Conservation (phyloP, 2,797 vertebrate species). For the Threskiornis aethiopicus region DNA sequence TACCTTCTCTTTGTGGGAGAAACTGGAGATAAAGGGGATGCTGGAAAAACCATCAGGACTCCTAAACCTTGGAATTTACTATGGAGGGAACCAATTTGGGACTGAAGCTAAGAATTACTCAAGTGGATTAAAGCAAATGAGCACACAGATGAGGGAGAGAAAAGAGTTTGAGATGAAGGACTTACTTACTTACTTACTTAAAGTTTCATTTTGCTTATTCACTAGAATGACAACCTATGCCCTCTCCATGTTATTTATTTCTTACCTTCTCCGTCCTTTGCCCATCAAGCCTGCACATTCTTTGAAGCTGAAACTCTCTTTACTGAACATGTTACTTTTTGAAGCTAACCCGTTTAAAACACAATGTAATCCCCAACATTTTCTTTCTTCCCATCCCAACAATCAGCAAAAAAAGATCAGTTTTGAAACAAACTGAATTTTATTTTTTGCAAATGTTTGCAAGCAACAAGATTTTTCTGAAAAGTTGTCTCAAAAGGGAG, state of each 20-base stretch:
- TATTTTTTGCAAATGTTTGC: slow-evolving; percentile 53
- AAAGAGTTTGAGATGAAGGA: background rate
- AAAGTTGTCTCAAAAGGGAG: slow-evolving; percentile 10
- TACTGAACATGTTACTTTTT: background rate
- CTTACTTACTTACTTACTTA: background rate
- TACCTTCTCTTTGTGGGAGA: background rate
- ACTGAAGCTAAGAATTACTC: background rate
- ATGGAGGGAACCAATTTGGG: background rate
- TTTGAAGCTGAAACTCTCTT: background rate
- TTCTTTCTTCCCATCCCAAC: background rate
- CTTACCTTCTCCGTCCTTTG: background rate
- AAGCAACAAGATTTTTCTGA: slow-evolving; percentile 15
- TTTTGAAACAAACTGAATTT: slow-evolving; percentile 25
- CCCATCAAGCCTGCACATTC: rapidly evolving
- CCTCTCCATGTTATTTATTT: background rate
- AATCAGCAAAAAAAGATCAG: background rate
- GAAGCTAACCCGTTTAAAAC: background rate
- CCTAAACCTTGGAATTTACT: too few relatives aligned
- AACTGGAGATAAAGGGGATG: background rate
- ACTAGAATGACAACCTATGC: rapidly evolving
- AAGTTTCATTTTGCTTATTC: background rate
- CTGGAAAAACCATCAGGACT: background rate
- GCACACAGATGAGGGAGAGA: background rate
- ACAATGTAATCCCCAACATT: background rate
- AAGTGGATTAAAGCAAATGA: background rate